Evolutionary conservation across 2,113 vertebrate species (phyloP).

Genomic region (Cyprinodon brontotheroides): DNA sequence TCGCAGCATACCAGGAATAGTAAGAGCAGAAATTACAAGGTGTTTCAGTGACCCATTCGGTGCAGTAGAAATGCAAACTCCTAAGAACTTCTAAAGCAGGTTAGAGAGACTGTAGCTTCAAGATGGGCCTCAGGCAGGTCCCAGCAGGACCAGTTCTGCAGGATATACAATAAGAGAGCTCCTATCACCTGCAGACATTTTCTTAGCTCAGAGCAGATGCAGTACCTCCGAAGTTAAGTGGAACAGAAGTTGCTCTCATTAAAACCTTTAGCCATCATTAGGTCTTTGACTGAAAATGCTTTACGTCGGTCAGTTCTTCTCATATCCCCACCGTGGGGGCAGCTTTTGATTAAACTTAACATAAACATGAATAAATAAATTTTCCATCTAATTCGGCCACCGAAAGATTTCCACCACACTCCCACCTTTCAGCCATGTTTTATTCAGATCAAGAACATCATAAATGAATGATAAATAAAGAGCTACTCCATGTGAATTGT

Average conservation of each 20-base stretch:
- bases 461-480: slow-evolving; percentile 68
- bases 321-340: slow-evolving; percentile 31
- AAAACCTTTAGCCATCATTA: slow-evolving; percentile 54
- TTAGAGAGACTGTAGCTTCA: slow-evolving; percentile 64
- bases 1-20: not conserved
- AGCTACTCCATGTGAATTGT: slow-evolving; percentile 52
- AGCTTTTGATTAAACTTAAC: slow-evolving; percentile 47
- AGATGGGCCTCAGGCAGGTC: slow-evolving; percentile 73
- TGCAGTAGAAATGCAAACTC: slow-evolving; percentile 44
- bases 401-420: slow-evolving; percentile 57
- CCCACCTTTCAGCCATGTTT: slow-evolving; percentile 62
- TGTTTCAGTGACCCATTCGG: slow-evolving; percentile 26
- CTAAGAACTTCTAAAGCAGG: slow-evolving; percentile 31
- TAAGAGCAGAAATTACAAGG: slow-evolving; percentile 15
- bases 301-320: slow-evolving; percentile 27
- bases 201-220: slow-evolving; percentile 54
- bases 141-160: slow-evolving; percentile 67
- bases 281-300: slow-evolving; percentile 37
- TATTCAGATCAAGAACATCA: slow-evolving; percentile 70
- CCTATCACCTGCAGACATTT: slow-evolving; percentile 58
- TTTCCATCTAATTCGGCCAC: slow-evolving; percentile 54
- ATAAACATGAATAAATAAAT: slow-evolving; percentile 69
- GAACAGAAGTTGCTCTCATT: slow-evolving; percentile 42
- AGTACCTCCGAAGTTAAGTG: slow-evolving; percentile 50
- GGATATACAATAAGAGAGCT: slow-evolving; percentile 62